These are phyloP conservation scores for Arctia plantaginis DNA, from an alignment of 2,888 invertebrate genomes.

Conservation along the genomic window DNA sequence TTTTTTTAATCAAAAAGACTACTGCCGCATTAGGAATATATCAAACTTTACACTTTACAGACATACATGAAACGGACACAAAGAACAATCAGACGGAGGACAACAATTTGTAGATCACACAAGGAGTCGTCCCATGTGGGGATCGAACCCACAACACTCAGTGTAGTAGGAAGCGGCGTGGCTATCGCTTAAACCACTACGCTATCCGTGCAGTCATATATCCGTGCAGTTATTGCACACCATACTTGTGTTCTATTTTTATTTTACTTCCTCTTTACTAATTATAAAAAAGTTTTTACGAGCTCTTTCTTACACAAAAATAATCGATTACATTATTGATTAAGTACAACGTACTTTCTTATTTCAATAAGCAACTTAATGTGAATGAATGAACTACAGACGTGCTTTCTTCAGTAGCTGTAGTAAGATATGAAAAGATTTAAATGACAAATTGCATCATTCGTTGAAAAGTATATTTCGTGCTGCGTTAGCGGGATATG, in stretches of 20 bases:
- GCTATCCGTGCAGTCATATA: no score
- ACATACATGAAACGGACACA: no score
- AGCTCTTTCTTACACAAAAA: no score
- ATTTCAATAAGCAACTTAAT: neutral
- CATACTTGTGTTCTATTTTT: neutral
- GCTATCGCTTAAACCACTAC: no score
- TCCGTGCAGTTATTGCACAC: neutral
- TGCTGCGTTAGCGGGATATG: constrained; percentile 64
- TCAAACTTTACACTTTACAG: no score
- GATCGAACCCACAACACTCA: no score
- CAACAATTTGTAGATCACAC: no score
- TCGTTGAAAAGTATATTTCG: constrained; percentile 67
- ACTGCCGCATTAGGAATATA: no score
- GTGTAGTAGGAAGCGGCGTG: no score
- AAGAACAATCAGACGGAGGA: no score
- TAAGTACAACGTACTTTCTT: neutral
- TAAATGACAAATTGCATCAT: constrained; percentile 73
- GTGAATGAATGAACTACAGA: neutral
- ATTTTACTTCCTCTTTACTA: neutral
- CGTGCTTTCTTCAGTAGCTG: neutral
- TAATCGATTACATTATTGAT: neutral
- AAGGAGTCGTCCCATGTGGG: no score
- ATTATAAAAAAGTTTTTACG: neutral
- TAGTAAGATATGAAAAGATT: constrained; percentile 65
- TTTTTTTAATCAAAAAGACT: no score